Percentiles rank a stretch among this genome's conserved stretches.
These are phyloP conservation scores for Loriculus beryllinus DNA, from an alignment of 2,797 vertebrate genomes.

Conservation along the genomic window DNA sequence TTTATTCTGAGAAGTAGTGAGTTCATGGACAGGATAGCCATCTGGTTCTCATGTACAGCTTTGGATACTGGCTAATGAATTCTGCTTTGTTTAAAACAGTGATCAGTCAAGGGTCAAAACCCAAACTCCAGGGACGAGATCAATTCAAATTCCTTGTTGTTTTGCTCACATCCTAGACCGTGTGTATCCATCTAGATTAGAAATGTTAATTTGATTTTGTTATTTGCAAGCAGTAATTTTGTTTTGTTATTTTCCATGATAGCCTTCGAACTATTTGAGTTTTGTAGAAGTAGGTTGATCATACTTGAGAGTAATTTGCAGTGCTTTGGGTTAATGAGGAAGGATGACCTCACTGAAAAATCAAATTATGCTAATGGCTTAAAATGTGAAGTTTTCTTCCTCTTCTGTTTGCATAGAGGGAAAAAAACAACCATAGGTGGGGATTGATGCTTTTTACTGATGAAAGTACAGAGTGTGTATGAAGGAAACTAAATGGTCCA, in stretches of 20 bases:
- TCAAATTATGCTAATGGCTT: not conserved
- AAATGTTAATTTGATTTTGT: conserved; percentile 11
- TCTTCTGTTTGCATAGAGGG: not conserved
- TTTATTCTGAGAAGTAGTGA: not conserved
- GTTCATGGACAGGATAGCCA: not conserved
- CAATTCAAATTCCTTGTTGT: not conserved
- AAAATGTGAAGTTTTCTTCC: not conserved
- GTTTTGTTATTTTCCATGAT: not conserved
- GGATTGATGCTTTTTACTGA: not conserved
- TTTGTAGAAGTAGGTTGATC: not conserved
- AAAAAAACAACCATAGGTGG: not conserved
- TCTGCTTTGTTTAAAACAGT: not conserved
- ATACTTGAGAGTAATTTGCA: not conserved
- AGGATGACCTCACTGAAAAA: conserved; percentile 17
- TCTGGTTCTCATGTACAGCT: not conserved
- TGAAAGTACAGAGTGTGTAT: not conserved
- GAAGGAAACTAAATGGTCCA: not conserved
- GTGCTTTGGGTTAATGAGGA: not conserved
- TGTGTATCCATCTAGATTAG: not conserved
- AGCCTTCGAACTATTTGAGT: not conserved
- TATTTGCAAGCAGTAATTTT: not conserved
- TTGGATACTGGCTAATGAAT: not conserved
- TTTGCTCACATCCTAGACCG: conserved; percentile 7
- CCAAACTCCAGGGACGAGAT: not conserved
- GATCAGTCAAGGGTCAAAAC: not conserved